Conservation (phyloP, 2,888 invertebrate species). For the Eupeodes latifasciatus region DNA sequence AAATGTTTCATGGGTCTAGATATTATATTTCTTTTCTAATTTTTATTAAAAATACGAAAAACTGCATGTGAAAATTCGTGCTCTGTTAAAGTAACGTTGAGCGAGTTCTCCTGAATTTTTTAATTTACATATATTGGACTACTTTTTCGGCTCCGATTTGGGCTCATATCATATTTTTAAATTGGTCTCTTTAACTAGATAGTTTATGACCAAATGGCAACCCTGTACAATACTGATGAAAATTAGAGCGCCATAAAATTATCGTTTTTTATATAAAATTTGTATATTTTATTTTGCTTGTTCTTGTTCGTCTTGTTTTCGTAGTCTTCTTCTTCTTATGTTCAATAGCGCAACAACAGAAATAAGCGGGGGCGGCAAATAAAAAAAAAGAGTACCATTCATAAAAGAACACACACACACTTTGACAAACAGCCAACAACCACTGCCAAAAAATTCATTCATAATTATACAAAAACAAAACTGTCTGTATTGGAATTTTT, state of each 20-base stretch:
- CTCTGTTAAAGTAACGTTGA: too few relatives aligned
- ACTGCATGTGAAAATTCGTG: too few relatives aligned
- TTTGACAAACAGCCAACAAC: slow-evolving; percentile 37
- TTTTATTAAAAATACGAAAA: too few relatives aligned
- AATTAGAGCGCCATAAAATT: slow-evolving; percentile 66
- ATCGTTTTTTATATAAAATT: slow-evolving; percentile 9
- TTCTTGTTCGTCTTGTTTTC: slow-evolving; percentile 3
- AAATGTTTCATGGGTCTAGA: too few relatives aligned
- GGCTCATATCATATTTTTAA: too few relatives aligned
- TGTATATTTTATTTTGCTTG: not conserved
- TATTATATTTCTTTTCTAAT: too few relatives aligned
- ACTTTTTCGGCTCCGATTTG: too few relatives aligned
- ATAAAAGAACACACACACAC: slow-evolving; percentile 64
- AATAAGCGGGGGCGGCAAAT: slow-evolving; percentile 62
- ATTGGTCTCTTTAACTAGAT: too few relatives aligned
- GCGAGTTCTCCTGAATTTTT: too few relatives aligned
- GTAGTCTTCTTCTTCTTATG: slow-evolving; percentile 10
- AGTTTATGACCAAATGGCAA: too few relatives aligned
- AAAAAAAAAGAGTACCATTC: slow-evolving; percentile 58
- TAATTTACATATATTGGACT: too few relatives aligned
- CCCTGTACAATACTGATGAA: not conserved
- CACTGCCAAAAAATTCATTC: slow-evolving; percentile 67
- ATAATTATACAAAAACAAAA: slow-evolving; percentile 72
- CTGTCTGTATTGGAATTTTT: slow-evolving; percentile 71
- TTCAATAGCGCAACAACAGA: slow-evolving; percentile 39